phyloP scores from a whole-genome alignment of 2,797 vertebrate genomes.

The Alosa sapidissima region DNA sequence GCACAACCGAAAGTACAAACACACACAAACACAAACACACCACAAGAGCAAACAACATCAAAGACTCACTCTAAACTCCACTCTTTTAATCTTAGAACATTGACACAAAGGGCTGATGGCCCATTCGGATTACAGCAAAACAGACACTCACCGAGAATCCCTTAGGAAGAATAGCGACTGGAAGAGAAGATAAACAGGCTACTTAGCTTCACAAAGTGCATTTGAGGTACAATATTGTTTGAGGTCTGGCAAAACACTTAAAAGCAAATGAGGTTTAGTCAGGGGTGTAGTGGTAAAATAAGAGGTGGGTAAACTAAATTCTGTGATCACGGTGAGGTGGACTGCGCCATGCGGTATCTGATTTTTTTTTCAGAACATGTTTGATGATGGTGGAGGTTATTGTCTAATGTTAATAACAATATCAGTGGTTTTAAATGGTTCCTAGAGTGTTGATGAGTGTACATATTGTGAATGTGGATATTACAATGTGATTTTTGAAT shows the following conservation, averaged over 20 bases:
- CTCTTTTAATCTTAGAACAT: background rate
- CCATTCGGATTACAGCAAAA: background rate
- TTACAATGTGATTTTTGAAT: too few species aligned
- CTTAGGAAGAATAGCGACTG: constrained; percentile 47
- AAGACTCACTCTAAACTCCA: background rate
- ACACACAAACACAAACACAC: background rate
- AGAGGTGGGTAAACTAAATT: too few species aligned
- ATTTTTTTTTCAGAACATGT: too few species aligned
- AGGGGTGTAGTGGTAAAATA: too few species aligned
- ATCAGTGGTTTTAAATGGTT: too few species aligned
- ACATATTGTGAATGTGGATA: too few species aligned
- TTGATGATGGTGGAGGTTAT: too few species aligned
- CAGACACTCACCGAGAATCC: constrained; percentile 60
- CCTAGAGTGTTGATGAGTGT: too few species aligned
- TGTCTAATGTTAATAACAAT: too few species aligned
- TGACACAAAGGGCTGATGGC: background rate
- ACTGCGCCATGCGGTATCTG: too few species aligned
- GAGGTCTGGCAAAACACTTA: background rate
- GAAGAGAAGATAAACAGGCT: constrained; percentile 30
- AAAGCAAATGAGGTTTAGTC: background rate
- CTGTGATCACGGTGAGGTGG: too few species aligned
- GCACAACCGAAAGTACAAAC: background rate
- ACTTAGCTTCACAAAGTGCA: background rate
- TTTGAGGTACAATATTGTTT: background rate
- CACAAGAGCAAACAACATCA: background rate